Percentiles rank a stretch among this genome's conserved stretches.
Evolutionary conservation across 2,888 invertebrate genomes (phyloP).

Genomic region (Parnassius smintheus): DNA sequence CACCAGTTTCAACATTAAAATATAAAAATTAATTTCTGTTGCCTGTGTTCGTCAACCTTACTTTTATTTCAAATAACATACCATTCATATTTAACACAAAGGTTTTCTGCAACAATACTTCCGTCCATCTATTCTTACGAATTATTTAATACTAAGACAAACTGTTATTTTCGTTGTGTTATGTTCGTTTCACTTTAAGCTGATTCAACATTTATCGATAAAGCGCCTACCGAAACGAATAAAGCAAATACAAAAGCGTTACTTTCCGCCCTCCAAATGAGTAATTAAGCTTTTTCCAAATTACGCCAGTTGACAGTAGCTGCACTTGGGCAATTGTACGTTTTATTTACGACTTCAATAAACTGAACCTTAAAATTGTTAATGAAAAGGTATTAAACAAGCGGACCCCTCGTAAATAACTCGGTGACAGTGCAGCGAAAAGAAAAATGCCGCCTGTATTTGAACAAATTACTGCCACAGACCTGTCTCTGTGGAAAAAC

Average conservation of each 20-base stretch:
- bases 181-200: too few relatives aligned
- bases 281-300: conserved; percentile 54
- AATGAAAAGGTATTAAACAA: conserved; percentile 80
- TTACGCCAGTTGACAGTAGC: conserved; percentile 57
- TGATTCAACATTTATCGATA: too few relatives aligned
- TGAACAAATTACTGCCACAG: conserved; percentile 62
- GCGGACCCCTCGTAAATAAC: conserved; percentile 74
- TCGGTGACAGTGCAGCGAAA: conserved; percentile 68
- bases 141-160: too few relatives aligned
- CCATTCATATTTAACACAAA: too few relatives aligned
- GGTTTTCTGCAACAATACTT: too few relatives aligned
- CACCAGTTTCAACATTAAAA: too few relatives aligned
- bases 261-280: conserved; percentile 32
- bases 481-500: conserved; percentile 32
- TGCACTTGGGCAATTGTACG: conserved; percentile 57
- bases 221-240: too few relatives aligned
- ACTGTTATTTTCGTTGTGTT: too few relatives aligned
- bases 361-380: conserved; percentile 81
- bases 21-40: too few relatives aligned
- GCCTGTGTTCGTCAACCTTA: too few relatives aligned
- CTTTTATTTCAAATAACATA: too few relatives aligned
- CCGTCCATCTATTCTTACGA: too few relatives aligned
- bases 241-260: neutral
- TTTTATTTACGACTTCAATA: conserved; percentile 80
- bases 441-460: conserved; percentile 73